Percentiles rank a stretch among this genome's conserved stretches.
Evolutionary conservation across 30 jellyfish, hydroid and myxozoan species (phyloP).

Genomic region (Nemopilema nomurai): DNA sequence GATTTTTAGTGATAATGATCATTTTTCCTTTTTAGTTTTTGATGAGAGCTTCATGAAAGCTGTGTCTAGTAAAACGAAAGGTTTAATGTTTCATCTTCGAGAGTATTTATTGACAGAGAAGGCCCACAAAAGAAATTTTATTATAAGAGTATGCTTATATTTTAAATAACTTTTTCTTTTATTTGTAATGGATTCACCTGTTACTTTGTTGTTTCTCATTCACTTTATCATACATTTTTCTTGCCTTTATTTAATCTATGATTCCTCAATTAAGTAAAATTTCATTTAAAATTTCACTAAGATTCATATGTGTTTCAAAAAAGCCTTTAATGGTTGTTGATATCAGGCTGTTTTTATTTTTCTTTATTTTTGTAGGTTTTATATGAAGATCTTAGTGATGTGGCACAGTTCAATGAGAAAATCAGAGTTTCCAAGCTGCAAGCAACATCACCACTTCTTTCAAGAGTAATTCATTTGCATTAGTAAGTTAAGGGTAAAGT

Average conservation of each 20-base stretch:
- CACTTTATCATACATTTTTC: too few species aligned
- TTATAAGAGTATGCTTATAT: conserved; percentile 48
- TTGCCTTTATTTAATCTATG: too few species aligned
- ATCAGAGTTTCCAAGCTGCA: conserved; percentile 78
- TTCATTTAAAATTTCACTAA: too few species aligned
- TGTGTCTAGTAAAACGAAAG: conserved; percentile 83
- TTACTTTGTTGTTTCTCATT: background rate
- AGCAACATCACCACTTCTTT: conserved; percentile 63
- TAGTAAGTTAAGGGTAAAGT: conserved; percentile 34
- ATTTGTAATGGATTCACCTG: background rate
- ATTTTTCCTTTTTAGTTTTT: conserved; percentile 16
- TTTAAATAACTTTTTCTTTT: too few species aligned
- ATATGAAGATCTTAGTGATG: conserved; percentile 98
- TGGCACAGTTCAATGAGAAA: conserved; percentile 82
- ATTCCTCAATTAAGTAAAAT: too few species aligned
- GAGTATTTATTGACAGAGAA: conserved; percentile 94
- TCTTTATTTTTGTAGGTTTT: conserved; percentile 47
- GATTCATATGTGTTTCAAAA: too few species aligned
- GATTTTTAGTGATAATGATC: background rate
- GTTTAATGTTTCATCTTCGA: conserved; percentile 89
- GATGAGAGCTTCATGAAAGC: conserved; percentile 86
- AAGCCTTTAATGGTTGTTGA: too few species aligned
- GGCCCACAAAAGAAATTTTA: conserved; percentile 67
- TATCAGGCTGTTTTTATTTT: background rate
- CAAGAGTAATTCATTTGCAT: conserved; percentile 77